Percentiles rank a stretch among this genome's conserved stretches.
Conservation (phyloP, 2,113 vertebrate species). For the Sus scrofa region DNA sequence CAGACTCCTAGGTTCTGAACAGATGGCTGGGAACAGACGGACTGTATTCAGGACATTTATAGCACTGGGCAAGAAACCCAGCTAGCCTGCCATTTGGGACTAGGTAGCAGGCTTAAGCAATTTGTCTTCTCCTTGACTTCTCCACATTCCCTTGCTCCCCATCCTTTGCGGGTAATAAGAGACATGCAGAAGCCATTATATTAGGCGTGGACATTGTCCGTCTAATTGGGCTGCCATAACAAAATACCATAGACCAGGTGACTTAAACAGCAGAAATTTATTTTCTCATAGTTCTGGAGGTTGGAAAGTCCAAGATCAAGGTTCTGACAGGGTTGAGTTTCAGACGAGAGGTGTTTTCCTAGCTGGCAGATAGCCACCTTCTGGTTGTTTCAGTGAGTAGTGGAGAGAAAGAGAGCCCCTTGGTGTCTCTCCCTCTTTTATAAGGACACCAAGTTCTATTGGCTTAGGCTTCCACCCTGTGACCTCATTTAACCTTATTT, state of each 20-base stretch:
- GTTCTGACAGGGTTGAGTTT: not conserved
- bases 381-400: not conserved
- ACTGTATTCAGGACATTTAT: not conserved
- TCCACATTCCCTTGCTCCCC: not conserved
- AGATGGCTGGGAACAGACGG: constrained; percentile 50
- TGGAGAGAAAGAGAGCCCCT: not conserved
- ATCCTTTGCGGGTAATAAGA: not conserved
- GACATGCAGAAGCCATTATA: not conserved
- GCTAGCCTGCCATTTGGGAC: not conserved
- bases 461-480: not conserved
- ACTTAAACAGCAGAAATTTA: not conserved
- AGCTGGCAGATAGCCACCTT: not conserved
- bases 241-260: not conserved
- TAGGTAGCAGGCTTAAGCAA: not conserved
- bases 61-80: not conserved
- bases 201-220: not conserved
- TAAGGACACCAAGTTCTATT: not conserved
- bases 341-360: not conserved
- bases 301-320: not conserved
- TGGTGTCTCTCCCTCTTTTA: not conserved
- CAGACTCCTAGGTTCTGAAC: not conserved
- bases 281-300: not conserved
- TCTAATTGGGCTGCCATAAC: not conserved
- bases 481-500: not conserved
- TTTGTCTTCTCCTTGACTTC: not conserved